Conservation (phyloP, 1,140 invertebrate genomes). For the Penaeus japonicus region DNA sequence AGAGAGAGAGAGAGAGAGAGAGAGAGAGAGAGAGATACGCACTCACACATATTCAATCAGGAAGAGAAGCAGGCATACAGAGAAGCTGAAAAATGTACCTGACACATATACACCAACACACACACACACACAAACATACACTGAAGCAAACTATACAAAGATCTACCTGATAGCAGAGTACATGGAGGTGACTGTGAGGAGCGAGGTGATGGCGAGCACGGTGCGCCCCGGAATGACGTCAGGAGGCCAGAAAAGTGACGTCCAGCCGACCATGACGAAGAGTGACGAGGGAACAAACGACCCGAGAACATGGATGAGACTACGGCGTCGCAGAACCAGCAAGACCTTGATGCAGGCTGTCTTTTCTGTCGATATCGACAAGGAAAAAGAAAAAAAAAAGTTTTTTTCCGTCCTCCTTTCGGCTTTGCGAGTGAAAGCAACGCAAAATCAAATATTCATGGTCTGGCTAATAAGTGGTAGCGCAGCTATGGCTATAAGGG, state of each 20-base stretch:
- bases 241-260: conserved; percentile 56
- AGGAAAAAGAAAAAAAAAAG: no score
- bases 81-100: no score
- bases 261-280: conserved; percentile 57
- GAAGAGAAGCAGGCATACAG: no score
- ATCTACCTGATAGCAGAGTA: conserved; percentile 34
- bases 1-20: no score
- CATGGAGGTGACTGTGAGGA: conserved; percentile 51
- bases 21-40: no score
- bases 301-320: conserved; percentile 17
- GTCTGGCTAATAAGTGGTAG: background rate
- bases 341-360: background rate
- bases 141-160: no score
- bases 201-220: conserved; percentile 55
- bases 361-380: no score
- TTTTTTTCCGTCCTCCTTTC: no score
- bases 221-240: conserved; percentile 59
- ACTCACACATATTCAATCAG: no score
- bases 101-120: no score
- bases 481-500: no score
- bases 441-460: background rate
- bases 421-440: background rate
- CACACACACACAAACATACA: no score
- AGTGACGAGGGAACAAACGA: conserved; percentile 59
- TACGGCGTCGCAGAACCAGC: background rate